Evolutionary conservation across 2,113 vertebrate genomes (phyloP), one percentile per base, ranked within the genome.

Genomic region (Melanotaenia duboulayi): DNA sequence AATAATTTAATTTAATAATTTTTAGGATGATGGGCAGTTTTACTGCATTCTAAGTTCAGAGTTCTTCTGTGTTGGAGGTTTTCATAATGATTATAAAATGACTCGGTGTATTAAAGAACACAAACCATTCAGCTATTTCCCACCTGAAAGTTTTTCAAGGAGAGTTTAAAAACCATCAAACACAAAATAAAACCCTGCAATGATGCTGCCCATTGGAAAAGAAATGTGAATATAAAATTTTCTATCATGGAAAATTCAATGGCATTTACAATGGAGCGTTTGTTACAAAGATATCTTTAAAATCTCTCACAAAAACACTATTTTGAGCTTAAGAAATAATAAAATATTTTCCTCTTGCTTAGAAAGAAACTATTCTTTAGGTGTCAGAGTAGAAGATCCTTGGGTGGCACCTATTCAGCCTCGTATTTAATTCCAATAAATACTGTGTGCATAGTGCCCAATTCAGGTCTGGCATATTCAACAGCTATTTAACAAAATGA

Each of bases 271-370:
- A 71, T 57, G 7, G 39, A 35, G 24, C 20, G 25, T 74, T 67
- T 82, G 52, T 75, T 52, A 44, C 25, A 62, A 55, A 75, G 60
- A 85, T 55, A 50, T 72, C 75, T 85, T 82, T 83, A 74, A 82
- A 76, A 65, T 71, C 71, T 66, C 50, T 40, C 44, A 85, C 35
- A 73, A 78, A 86, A 78, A 86, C 54, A 60, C 6, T 20, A 25
- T 73, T 83, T 84, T 49, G 59, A 67, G 69, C 71, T 50, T 37
- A 61, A 67, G 70, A 73, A 65, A 87, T 78, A 22, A 59, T 66
- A 12, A 91, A 81, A 91, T 85, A 82, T 83, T 88, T 86, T 55
- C 42, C 66, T 81, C 46, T 57, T 71, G 72, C 65, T 78, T 62
- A 74, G 59, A 90, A 77, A 67, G 63, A 75, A 66, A 51, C 78